Evolutionary conservation across 2,797 vertebrate species (phyloP), one percentile per base, ranked within the genome.

Genomic region (Notolepis coatsorum): DNA sequence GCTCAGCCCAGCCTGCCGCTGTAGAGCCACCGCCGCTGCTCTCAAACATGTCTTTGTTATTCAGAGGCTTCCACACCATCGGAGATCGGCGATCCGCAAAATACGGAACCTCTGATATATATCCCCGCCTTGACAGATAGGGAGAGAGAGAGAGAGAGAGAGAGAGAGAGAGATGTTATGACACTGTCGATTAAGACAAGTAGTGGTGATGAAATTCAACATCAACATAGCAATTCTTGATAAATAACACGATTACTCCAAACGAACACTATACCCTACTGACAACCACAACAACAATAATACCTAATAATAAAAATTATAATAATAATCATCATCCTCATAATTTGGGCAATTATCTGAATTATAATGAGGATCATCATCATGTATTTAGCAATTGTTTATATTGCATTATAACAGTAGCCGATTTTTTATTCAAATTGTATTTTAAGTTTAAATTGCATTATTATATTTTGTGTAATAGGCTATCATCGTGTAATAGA

Each of bases 1-100:
- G 92, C 85, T 87, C 83, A 62, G 82, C 89, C 88, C 92, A 89
- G 87, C 92, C 91, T 90, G 92, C 93, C 89, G 81, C 79, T 71
- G 53, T 56, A 56, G 33, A 47, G 18, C 80, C 74, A 88, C 91
- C 77, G 90, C 89, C 75, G 92, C 95, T 93, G 93, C 94, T 96
- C 96, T 96, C 93, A 95, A 97, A 96, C 95, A 96, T 94, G 95
- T 93, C 97, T 98, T 98, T 98, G 97, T 98, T 98, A 97, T 96
- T 96, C 95, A 86, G 92, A 93, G 94, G 93, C 95, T 94, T 95
- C 93, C 90, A n/a, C n/a, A n/a, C n/a, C n/a, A 92, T 89, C 91
- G 90, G 86, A 94, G 94, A 90, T 88, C 54, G 93, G 94, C 83
- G 57, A 85, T 28, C 49, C 65, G 90, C 87, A 98, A 98, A 97